Conservation (phyloP, 2,797 vertebrate genomes). For the Anguilla anguilla region DNA sequence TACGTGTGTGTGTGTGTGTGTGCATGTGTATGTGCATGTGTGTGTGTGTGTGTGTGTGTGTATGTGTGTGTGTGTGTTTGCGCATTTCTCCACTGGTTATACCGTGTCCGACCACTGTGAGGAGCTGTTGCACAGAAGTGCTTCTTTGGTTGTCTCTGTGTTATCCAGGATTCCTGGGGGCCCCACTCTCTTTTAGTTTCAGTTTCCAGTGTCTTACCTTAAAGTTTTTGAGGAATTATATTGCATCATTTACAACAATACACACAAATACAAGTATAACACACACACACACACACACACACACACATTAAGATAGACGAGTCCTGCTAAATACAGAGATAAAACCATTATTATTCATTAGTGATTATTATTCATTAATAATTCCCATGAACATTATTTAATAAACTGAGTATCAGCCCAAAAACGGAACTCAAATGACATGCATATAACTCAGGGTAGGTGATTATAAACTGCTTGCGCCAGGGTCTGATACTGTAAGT, state of each 20-base stretch:
- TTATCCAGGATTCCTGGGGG: neutral
- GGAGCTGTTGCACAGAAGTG: neutral
- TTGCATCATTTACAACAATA: neutral
- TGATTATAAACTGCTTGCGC: too few species aligned
- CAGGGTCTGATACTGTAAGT: too few species aligned
- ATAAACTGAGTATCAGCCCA: too few species aligned
- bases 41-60: too few species aligned
- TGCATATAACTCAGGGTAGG: too few species aligned
- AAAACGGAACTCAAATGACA: too few species aligned
- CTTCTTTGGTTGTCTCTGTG: neutral
- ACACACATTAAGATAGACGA: neutral
- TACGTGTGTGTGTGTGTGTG: too few species aligned
- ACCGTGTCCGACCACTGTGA: neutral
- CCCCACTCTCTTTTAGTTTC: neutral
- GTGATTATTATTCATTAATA: too few species aligned
- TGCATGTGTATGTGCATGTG: too few species aligned
- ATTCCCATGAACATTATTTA: too few species aligned
- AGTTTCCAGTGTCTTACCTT: neutral
- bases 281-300: neutral
- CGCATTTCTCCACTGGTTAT: neutral
- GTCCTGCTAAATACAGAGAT: neutral
- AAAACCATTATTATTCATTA: too few species aligned
- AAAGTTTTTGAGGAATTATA: neutral
- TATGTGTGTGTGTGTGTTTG: neutral
- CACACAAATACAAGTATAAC: neutral